These are phyloP conservation scores for Progne subis DNA, from an alignment of 2,113 vertebrate species.

Conservation along the genomic window DNA sequence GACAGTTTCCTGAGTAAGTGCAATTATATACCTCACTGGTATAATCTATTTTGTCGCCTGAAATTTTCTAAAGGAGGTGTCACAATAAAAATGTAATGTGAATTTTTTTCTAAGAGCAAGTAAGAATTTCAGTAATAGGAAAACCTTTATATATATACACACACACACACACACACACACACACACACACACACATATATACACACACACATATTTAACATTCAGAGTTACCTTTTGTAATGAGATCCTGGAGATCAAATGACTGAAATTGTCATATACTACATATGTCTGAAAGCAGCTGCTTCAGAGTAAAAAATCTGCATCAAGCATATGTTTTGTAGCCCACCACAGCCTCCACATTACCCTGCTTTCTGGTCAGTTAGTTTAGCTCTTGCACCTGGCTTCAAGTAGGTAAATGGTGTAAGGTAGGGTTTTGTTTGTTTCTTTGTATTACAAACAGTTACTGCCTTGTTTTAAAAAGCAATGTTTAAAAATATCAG, in stretches of 20 bases:
- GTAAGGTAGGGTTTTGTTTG: background rate
- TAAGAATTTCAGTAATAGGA: background rate
- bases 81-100: background rate
- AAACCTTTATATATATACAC: background rate
- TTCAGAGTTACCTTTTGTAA: background rate
- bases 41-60: background rate
- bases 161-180: too few species aligned
- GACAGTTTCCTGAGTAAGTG: background rate
- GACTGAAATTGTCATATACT: background rate
- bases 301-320: background rate
- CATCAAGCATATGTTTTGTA: background rate
- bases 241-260: background rate
- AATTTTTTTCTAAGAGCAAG: background rate
- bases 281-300: background rate
- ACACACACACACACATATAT: too few species aligned
- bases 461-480: background rate
- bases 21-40: background rate
- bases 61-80: background rate
- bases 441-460: background rate
- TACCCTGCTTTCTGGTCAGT: background rate
- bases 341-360: accelerated
- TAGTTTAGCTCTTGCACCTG: background rate
- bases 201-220: too few species aligned
- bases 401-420: background rate
- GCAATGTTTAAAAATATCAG: background rate